phyloP scores from a whole-genome alignment of 2,888 invertebrate species.

The Stenurella melanura region DNA sequence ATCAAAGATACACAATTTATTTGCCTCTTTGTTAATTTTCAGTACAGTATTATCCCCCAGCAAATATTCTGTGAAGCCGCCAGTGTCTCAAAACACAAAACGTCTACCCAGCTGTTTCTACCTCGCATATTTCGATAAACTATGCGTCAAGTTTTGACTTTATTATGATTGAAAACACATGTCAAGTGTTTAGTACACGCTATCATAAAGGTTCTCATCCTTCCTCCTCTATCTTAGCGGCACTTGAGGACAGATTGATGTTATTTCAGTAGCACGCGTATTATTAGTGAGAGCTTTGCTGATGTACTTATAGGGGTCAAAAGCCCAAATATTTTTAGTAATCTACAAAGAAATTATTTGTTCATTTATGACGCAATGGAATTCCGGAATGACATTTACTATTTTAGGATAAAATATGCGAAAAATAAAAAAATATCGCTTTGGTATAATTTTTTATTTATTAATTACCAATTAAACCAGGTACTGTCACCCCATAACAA shows the following conservation, averaged over 20 bases:
- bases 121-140: slow-evolving; percentile 1
- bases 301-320: not conserved
- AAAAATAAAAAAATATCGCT: too few relatives aligned
- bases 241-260: not conserved
- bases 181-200: slow-evolving; percentile 4
- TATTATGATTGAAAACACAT: slow-evolving; percentile 7
- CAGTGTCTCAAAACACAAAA: not conserved
- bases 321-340: not conserved
- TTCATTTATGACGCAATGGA: too few relatives aligned
- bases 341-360: not conserved
- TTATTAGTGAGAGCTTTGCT: not conserved
- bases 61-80: not conserved
- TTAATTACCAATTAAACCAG: too few relatives aligned
- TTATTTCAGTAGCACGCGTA: slow-evolving; percentile 3
- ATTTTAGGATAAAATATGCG: too few relatives aligned
- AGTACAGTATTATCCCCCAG: not conserved
- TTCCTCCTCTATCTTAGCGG: slow-evolving; percentile 1
- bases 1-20: too few relatives aligned
- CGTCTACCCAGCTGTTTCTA: not conserved
- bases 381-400: too few relatives aligned
- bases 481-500: too few relatives aligned
- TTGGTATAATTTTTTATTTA: too few relatives aligned
- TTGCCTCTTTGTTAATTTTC: not conserved
- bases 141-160: slow-evolving; percentile 2
- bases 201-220: slow-evolving; percentile 3